A percentile compares a stretch with the other conserved stretches of the same genome.
phyloP scores from a whole-genome alignment of 2,888 invertebrate species.

The Melangyna quadrimaculata region DNA sequence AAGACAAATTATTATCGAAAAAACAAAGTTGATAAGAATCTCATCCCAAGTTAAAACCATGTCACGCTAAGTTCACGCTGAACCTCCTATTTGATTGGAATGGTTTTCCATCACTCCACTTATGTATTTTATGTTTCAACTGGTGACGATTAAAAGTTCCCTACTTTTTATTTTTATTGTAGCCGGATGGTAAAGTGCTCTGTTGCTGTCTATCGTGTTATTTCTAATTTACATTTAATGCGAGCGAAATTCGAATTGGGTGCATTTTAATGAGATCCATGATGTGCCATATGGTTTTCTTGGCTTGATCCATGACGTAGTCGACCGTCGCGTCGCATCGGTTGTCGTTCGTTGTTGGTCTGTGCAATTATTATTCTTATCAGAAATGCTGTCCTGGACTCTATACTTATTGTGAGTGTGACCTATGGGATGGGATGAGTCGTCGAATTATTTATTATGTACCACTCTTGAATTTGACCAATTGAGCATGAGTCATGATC shows the following conservation, averaged over 20 bases:
- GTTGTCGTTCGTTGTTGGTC: constrained; percentile 7
- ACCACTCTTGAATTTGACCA: constrained; percentile 44
- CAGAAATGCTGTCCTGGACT: constrained; percentile 21
- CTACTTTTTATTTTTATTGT: constrained; percentile 2
- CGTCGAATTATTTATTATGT: background rate
- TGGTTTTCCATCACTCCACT: background rate
- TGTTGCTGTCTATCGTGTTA: constrained; percentile 52
- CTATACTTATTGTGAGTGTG: background rate
- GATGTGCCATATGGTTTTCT: constrained; percentile 62
- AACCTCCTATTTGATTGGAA: constrained; percentile 9
- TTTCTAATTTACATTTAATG: constrained; percentile 55
- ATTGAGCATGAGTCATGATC: constrained; percentile 67
- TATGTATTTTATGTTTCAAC: background rate
- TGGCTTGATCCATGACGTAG: constrained; percentile 23
- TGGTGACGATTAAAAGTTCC: constrained; percentile 15
- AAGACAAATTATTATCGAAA: background rate
- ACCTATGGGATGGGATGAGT: constrained; percentile 37
- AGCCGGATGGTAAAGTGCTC: constrained; percentile 12
- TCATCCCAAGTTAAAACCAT: constrained; percentile 6
- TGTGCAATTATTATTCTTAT: constrained; percentile 63
- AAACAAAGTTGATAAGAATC: constrained; percentile 38
- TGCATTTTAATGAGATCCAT: constrained; percentile 68
- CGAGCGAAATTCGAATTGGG: constrained; percentile 55
- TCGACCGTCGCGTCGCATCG: no score
- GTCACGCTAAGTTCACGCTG: constrained; percentile 34